Evolutionary conservation across 2,797 vertebrate species (phyloP).

Genomic region (Mastacembelus armatus): DNA sequence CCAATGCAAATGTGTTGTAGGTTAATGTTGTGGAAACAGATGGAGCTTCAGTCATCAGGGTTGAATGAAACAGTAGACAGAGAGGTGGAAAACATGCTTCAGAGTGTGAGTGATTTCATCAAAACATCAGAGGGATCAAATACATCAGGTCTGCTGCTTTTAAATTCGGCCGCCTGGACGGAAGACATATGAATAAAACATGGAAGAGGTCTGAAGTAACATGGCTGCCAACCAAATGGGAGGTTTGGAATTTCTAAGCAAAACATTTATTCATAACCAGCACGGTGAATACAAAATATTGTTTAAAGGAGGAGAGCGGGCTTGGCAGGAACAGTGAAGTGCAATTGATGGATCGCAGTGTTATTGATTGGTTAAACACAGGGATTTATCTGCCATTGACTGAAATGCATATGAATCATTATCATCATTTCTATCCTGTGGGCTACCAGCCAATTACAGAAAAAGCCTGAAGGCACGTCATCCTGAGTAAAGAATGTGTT

Average conservation of each 20-base stretch:
- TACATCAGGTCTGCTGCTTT: constrained; percentile 66
- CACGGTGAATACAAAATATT: constrained; percentile 75
- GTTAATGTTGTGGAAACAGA: constrained; percentile 79
- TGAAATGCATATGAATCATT: constrained; percentile 74
- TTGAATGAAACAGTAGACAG: constrained; percentile 72
- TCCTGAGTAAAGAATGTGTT: constrained; percentile 75
- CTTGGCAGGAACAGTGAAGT: constrained; percentile 72
- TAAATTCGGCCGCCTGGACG: constrained; percentile 69
- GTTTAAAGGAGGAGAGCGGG: constrained; percentile 66
- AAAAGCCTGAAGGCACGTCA: constrained; percentile 61
- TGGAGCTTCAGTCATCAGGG: constrained; percentile 70
- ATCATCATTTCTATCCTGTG: constrained; percentile 71
- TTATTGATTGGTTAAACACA: constrained; percentile 79
- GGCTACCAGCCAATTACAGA: constrained; percentile 47
- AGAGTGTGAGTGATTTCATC: constrained; percentile 71
- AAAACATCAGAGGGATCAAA: constrained; percentile 76
- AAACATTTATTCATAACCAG: constrained; percentile 81
- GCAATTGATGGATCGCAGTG: constrained; percentile 78
- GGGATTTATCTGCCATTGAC: constrained; percentile 76
- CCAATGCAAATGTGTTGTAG: constrained; percentile 66
- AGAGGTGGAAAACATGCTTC: constrained; percentile 66
- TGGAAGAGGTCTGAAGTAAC: constrained; percentile 72
- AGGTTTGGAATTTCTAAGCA: constrained; percentile 75
- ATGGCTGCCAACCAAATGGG: constrained; percentile 75
- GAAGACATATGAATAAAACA: constrained; percentile 79